Evolutionary conservation across 2,888 invertebrate genomes (phyloP), one percentile per base, ranked within the genome.

Genomic region (Polymixis flavicincta): DNA sequence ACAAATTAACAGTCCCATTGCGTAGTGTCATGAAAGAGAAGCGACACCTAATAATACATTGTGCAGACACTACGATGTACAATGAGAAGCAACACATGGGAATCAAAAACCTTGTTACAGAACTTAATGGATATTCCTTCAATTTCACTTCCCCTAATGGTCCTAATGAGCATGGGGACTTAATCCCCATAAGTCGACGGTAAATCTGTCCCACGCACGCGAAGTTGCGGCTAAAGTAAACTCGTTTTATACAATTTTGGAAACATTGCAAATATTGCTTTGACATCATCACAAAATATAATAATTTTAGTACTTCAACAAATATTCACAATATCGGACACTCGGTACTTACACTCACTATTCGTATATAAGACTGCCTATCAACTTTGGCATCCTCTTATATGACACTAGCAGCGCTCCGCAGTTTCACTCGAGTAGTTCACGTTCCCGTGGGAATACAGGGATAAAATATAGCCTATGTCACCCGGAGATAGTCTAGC

Each of bases 171-270:
- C 78, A 59, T 52, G 60, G 85, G 82, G 84, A 84, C 64, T 78
- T 82, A 84, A 86, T 85, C 75, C 86, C 77, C 85, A 67, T 83
- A 83, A 79, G 76, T 74, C 70, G 70, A 55, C 50, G 48, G 63
- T 72, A 78, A 86, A 86, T 84, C 79, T 76, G 55, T 61, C 57
- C 32, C 57, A 74, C 73, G 57, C 86, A 85, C 80, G 86, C 86
- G 19, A 86, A 78, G 67, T 69, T 67, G 5, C 59, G 32, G 66
- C 65, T 2, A 13, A 83, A 71, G 28, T 59, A 59, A 70, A 55
- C 71, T 75, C 74, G 61, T 32, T 71, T 78, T 32, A 48, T 72
- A 52, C 42, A 69, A 71, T 71, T 74, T 67, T 55, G 59, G 28
- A 59, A 66, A 65, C 70, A 73, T 60, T 42, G 71, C 52, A 65